Base-by-base conservation (phyloP, 2,797 vertebrate genomes). In the Rhinella marina region DNA sequence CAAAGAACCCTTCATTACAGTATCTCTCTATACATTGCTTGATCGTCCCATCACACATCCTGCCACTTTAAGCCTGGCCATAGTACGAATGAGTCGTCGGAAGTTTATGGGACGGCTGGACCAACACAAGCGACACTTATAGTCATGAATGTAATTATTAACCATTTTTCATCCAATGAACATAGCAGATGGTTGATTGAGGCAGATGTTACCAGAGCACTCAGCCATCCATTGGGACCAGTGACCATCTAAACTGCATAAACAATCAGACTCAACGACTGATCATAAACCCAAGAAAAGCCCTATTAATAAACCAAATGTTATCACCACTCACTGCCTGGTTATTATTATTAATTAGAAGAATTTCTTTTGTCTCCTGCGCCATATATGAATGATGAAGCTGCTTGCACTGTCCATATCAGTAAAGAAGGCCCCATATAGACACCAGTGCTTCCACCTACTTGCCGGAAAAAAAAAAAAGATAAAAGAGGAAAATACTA, bases 261-360 rank as follows among this genome's bases (percentile, higher is more conserved):
- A 66, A 66, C n/a, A 66, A 66, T 66, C 64, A 66, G 64, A 66
- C n/a, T 25, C n/a, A 66, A 66, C 12, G 64, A 66, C 64, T 66
- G n/a, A 27, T 66, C n/a, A 27, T 66, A 66, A 66, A 66, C 25
- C 64, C 64, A 25, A n/a, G 62, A 27, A 66, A 66, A 62, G 61
- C 8, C 61, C n/a, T 62, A 62, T 62, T 62, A 62, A 62, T 23
- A 62, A 62, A 62, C 23, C 6, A 23, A 62, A 10, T 62, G 61
- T 62, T 66, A 27, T 66, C 11, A 11, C 64, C 23, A 66, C 27
- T 25, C 64, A 14, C 64, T 25, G 64, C 64, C 2, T n/a, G 5
- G 64, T 27, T 0, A 62, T 66, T n/a, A 11, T 27, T 25, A 2
- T 66, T 23, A n/a, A 62, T 23, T 62, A n/a, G 7, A n/a, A 62